A percentile compares a stretch with the other conserved stretches of the same genome.
phyloP scores from a whole-genome alignment of 2,113 vertebrate genomes.

The Nerophis ophidion region DNA sequence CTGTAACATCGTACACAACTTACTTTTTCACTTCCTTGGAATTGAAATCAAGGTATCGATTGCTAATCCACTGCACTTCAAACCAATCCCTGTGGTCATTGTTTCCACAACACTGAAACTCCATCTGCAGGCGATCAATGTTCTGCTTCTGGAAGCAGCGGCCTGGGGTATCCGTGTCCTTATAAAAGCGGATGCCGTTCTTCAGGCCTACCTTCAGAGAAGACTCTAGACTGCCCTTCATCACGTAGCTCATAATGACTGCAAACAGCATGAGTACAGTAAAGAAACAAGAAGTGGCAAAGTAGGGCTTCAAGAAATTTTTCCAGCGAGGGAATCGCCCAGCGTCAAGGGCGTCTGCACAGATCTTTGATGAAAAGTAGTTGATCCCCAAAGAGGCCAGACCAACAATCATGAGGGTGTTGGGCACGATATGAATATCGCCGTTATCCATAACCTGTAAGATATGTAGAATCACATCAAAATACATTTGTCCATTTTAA shows the following conservation, averaged over 20 bases:
- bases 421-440: constrained; percentile 69
- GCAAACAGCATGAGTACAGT: constrained; percentile 70
- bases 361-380: constrained; percentile 71
- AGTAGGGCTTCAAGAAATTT: constrained; percentile 71
- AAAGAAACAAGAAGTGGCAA: constrained; percentile 66
- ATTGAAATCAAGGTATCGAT: constrained; percentile 78
- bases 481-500: background rate
- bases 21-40: constrained; percentile 80
- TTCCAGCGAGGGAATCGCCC: constrained; percentile 75
- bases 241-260: constrained; percentile 72
- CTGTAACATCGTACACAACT: constrained; percentile 37
- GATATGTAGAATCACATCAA: constrained; percentile 6
- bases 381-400: constrained; percentile 76
- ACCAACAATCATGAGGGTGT: constrained; percentile 75
- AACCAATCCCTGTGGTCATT: constrained; percentile 80
- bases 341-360: constrained; percentile 73
- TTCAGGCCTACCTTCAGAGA: constrained; percentile 76
- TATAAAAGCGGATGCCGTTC: constrained; percentile 79
- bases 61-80: constrained; percentile 82
- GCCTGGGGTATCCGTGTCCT: constrained; percentile 79
- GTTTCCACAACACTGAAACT: constrained; percentile 79
- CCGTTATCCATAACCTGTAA: constrained; percentile 76
- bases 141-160: constrained; percentile 80
- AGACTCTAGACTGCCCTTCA: constrained; percentile 73
- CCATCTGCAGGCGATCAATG: constrained; percentile 79